phyloP scores from a whole-genome alignment of 2,888 invertebrate species.

The Dysmachus trigonus region DNA sequence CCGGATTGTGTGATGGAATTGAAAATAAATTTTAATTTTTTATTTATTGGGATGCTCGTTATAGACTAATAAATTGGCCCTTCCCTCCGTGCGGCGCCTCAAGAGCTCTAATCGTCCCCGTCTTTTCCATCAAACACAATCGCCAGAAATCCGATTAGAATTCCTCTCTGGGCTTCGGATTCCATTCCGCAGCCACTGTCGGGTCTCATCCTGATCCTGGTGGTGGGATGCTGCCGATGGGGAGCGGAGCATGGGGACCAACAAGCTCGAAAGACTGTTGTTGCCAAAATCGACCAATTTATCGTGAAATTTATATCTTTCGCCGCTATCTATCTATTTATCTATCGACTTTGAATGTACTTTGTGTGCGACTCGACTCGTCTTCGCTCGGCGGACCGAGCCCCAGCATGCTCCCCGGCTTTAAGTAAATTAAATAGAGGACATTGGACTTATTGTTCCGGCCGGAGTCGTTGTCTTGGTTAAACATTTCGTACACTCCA shows the following conservation, averaged over 20 bases:
- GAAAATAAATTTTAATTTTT: slow-evolving; percentile 32
- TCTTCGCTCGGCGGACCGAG: neutral
- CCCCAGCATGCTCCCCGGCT: neutral
- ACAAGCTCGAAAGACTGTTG: slow-evolving; percentile 20
- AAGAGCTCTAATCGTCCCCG: neutral
- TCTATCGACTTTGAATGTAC: slow-evolving; percentile 30
- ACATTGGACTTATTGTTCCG: slow-evolving; percentile 27
- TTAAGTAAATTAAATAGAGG: slow-evolving; percentile 32
- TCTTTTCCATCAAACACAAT: slow-evolving; percentile 11
- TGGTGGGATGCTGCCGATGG: neutral
- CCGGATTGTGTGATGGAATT: slow-evolving; percentile 14
- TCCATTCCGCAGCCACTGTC: neutral
- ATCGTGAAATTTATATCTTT: slow-evolving; percentile 30
- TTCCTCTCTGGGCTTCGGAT: neutral
- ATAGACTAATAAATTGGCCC: slow-evolving; percentile 18
- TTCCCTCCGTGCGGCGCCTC: neutral
- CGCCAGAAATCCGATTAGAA: slow-evolving; percentile 17
- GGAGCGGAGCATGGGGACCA: neutral
- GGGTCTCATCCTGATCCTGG: neutral
- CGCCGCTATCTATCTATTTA: slow-evolving; percentile 19
- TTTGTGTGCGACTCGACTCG: neutral
- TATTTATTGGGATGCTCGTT: slow-evolving; percentile 1
- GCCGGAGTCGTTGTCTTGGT: neutral
- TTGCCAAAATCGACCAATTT: slow-evolving; percentile 27
- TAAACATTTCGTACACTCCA: slow-evolving; percentile 3